These are phyloP conservation scores for Aphelinus atriplicis DNA, from an alignment of 1,140 invertebrate species.

Conservation along the genomic window DNA sequence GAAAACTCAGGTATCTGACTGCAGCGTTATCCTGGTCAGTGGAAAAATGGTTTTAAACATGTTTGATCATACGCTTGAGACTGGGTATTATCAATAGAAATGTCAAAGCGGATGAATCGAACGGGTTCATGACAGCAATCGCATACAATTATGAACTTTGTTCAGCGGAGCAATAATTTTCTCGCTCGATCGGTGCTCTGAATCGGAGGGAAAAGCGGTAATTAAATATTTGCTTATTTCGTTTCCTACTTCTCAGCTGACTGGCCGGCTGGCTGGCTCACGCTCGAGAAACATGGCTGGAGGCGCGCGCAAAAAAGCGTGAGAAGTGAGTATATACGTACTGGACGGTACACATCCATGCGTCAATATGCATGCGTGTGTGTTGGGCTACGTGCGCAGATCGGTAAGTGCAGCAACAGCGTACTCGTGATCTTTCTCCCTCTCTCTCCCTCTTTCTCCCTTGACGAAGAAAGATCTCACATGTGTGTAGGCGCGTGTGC, in stretches of 20 bases:
- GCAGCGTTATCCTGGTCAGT: too few species aligned
- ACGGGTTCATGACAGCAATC: not conserved
- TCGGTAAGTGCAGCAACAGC: too few species aligned
- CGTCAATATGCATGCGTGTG: too few species aligned
- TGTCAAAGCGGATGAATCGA: too few species aligned
- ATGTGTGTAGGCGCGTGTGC: not conserved
- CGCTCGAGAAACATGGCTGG: not conserved
- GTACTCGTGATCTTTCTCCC: too few species aligned
- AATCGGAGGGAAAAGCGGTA: slow-evolving; percentile 24
- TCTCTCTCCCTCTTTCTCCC: too few species aligned
- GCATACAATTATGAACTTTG: not conserved
- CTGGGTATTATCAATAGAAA: too few species aligned
- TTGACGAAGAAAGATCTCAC: not conserved
- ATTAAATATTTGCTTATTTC: slow-evolving; percentile 20
- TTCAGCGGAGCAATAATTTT: slow-evolving; percentile 10
- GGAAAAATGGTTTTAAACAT: too few species aligned
- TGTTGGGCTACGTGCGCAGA: too few species aligned
- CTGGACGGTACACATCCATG: not conserved
- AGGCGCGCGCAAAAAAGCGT: slow-evolving; percentile 18
- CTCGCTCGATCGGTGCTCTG: slow-evolving; percentile 14
- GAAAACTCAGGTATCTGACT: too few species aligned
- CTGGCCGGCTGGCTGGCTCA: not conserved
- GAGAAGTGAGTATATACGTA: slow-evolving; percentile 7
- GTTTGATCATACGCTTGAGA: too few species aligned
- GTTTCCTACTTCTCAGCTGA: not conserved